phyloP scores from a whole-genome alignment of 2,888 invertebrate genomes.

The Trissoscelio sp. region DNA sequence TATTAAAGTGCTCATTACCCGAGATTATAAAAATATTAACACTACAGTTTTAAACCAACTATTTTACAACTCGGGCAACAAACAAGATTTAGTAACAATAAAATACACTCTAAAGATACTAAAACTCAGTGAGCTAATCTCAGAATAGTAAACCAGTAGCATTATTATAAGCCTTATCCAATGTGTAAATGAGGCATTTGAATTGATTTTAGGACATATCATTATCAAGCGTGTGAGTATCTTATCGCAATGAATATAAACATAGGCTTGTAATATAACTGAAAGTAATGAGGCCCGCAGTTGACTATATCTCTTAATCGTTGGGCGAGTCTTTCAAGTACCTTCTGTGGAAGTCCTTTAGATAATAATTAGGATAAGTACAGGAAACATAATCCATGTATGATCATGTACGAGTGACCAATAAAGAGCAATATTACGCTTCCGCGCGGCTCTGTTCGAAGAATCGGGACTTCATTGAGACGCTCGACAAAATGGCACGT shows the following conservation, averaged over 20 bases:
- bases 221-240: constrained; percentile 48
- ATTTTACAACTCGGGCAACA: constrained; percentile 27
- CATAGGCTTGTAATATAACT: constrained; percentile 35
- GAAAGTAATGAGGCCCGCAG: constrained; percentile 44
- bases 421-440: constrained; percentile 39
- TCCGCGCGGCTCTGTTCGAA: constrained; percentile 5
- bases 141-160: constrained; percentile 50
- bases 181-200: constrained; percentile 54
- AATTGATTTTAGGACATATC: constrained; percentile 59
- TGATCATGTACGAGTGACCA: constrained; percentile 40
- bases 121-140: constrained; percentile 37
- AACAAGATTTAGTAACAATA: constrained; percentile 58
- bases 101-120: constrained; percentile 38
- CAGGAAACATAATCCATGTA: constrained; percentile 62
- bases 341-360: constrained; percentile 47
- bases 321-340: constrained; percentile 33
- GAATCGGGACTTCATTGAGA: constrained; percentile 32
- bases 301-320: constrained; percentile 63
- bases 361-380: constrained; percentile 65
- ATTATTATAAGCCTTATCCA: constrained; percentile 50
- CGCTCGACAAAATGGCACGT: constrained; percentile 41
- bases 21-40: constrained; percentile 33
- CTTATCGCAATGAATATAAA: constrained; percentile 53
- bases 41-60: constrained; percentile 17
- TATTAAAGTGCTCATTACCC: constrained; percentile 42